A percentile compares a stretch with the other conserved stretches of the same genome.
Evolutionary conservation across 2,113 vertebrate species (phyloP).

Genomic region (Pedetes capensis): DNA sequence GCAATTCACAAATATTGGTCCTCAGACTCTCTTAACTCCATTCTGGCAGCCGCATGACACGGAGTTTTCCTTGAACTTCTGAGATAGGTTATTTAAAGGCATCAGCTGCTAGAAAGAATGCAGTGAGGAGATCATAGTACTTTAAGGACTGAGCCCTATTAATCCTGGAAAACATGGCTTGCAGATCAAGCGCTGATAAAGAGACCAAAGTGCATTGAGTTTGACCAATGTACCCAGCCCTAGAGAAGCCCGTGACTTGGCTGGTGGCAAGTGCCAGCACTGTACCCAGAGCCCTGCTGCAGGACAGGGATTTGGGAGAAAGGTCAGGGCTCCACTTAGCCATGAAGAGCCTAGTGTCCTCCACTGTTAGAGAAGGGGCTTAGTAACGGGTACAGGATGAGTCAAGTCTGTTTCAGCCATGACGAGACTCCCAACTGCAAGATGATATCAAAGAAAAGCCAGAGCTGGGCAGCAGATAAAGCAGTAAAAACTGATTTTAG

Average conservation of each 20-base stretch:
- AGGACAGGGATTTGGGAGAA: background rate
- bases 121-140: background rate
- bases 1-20: background rate
- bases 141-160: background rate
- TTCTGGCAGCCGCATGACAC: background rate
- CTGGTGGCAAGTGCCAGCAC: background rate
- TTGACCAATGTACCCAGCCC: background rate
- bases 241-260: background rate
- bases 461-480: background rate
- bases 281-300: background rate
- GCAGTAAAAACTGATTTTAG: background rate
- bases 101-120: conserved; percentile 34
- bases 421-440: background rate
- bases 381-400: no score
- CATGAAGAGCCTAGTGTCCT: background rate
- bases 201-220: background rate
- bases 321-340: background rate
- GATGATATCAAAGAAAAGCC: background rate
- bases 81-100: conserved; percentile 54
- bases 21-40: background rate
- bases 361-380: background rate
- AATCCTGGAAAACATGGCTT: conserved; percentile 27
- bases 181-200: background rate
- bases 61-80: conserved; percentile 36
- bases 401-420: background rate